Base-by-base conservation (phyloP, 2,888 invertebrate genomes). In the Scelioninae gen. 2 region DNA sequence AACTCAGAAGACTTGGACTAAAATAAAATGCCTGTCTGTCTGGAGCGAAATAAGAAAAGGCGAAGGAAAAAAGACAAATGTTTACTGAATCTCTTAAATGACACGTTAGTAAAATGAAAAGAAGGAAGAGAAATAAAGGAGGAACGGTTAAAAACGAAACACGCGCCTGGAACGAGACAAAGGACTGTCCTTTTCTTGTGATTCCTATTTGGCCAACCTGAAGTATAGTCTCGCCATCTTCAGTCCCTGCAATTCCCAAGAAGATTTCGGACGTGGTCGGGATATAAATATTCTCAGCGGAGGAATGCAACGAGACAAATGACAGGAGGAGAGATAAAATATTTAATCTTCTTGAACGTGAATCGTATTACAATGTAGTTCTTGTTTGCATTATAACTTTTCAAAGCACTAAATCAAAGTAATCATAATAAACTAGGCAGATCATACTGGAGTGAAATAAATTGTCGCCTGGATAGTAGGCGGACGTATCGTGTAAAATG, bases 281-380 rank as follows among this genome's bases (percentile, higher is more conserved):
- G 80, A 81, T 84, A 82, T 82, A 83, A 84, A 83, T 81, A 83
- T 82, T 80, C 77, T 76, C 78, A 67, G 73, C 76, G 78, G 75
- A 68, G 76, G 72, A 75, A 76, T 73, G 76, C 73, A 75, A 68
- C 65, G 73, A 72, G 67, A 67, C 75, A 74, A 74, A 76, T 72
- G 76, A 76, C 73, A 72, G 68, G 67, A 58, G 57, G 65, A 65
- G 45, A 76, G 73, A 69, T 73, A 73, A 76, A 76, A 73, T 68
- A 73, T 71, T 71, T 58, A 71, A 68, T 68, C 73, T 73, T 73
- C 64, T 64, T 43, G 60, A 63, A 64, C 75, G 71, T 71, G 71
- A 71, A 75, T 73, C 58, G 75, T 67, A 64, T 60, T 60, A 60
- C 64, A 71, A 76, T 76, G 68, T 46, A 64, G 46, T 58, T 64